Evolutionary conservation across 30 jellyfish, hydroid and myxozoan genomes (phyloP), one percentile per base, ranked within the genome.

Genomic region (Rhopilema esculentum): DNA sequence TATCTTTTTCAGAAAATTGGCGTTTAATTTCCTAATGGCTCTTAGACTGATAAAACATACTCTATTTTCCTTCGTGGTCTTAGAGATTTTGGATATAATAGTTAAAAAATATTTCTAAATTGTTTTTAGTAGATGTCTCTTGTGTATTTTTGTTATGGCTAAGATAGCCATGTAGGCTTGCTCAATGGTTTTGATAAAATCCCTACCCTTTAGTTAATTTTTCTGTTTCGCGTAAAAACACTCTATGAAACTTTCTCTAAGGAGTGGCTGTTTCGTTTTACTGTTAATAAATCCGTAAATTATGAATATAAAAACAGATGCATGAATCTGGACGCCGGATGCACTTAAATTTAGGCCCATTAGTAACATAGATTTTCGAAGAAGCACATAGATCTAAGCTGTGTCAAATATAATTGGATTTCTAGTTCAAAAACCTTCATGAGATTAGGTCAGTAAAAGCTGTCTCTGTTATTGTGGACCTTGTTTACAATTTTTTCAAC

Each of bases 391-490:
- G 12, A 40, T 12, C 57, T 40, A 40, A 40, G 57, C 57, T 40
- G 57, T 40, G 57, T 40, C 57, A 40, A 66, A 23, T 32, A 19
- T 66, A 66, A 66, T 66, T 32, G 50, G 52, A 22, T 24, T 66
- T 66, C 33, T 16, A 66, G 77, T 23, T 21, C 51, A 22, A 23
- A 66, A 66, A 22, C 21, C 1, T 16, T 31, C 30, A 66, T 20
- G 22, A 31, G 77, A 66, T 66, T 66, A 66, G 77, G 77, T 31
- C 77, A 29, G 40, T 66, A 23, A 23, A 21, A 23, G 19, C 33
- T 32, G 57, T 40, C 57, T 40, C 57, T 40, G 6, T 40, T 40
- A 6, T 12, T 40, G 57, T 40, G 57, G 6, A 2, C 57, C 6
- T 40, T 40, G 57, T 40, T 40, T 40, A 40, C 57, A 40, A 6